Conservation (phyloP, 2,888 invertebrate species). For the Carterocephalus palaemon region DNA sequence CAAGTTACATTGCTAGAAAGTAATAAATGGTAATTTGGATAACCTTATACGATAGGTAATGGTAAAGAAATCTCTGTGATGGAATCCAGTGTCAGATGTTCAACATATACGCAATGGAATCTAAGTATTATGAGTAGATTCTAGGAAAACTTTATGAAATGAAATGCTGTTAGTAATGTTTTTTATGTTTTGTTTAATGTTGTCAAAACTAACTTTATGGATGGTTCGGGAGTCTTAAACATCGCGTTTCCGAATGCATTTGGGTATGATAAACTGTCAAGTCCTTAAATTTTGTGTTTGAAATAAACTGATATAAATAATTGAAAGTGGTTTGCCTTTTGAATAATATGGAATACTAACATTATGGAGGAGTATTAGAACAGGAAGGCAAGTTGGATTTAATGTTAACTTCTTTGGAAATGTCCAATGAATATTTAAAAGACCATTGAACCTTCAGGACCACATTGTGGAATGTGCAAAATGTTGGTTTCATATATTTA, state of each 20-base stretch:
- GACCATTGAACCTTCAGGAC: too few relatives aligned
- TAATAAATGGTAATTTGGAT: conserved; percentile 55
- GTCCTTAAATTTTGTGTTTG: conserved; percentile 76
- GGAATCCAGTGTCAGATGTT: conserved; percentile 66
- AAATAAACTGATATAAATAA: conserved; percentile 73
- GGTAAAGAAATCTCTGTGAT: conserved; percentile 74
- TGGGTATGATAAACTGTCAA: conserved; percentile 69
- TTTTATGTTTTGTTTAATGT: conserved; percentile 73
- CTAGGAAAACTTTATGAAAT: conserved; percentile 64
- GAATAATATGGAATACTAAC: too few relatives aligned
- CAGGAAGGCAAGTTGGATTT: too few relatives aligned
- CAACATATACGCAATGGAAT: conserved; percentile 64
- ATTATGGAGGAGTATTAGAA: too few relatives aligned
- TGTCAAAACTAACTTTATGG: conserved; percentile 71
- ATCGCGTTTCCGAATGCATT: conserved; percentile 62
- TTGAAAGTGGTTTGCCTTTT: conserved; percentile 31
- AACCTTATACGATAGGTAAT: conserved; percentile 51
- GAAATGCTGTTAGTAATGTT: conserved; percentile 74
- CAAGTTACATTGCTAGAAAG: conserved; percentile 66
- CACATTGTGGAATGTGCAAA: too few relatives aligned
- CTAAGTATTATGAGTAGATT: conserved; percentile 73
- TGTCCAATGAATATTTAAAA: too few relatives aligned
- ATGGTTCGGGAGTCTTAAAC: conserved; percentile 65
- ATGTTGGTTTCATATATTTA: too few relatives aligned
- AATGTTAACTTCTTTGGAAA: too few relatives aligned